A percentile compares a stretch with the other conserved stretches of the same genome.
Evolutionary conservation across 2,113 vertebrate species (phyloP).

Genomic region (Rousettus leschenaultii): DNA sequence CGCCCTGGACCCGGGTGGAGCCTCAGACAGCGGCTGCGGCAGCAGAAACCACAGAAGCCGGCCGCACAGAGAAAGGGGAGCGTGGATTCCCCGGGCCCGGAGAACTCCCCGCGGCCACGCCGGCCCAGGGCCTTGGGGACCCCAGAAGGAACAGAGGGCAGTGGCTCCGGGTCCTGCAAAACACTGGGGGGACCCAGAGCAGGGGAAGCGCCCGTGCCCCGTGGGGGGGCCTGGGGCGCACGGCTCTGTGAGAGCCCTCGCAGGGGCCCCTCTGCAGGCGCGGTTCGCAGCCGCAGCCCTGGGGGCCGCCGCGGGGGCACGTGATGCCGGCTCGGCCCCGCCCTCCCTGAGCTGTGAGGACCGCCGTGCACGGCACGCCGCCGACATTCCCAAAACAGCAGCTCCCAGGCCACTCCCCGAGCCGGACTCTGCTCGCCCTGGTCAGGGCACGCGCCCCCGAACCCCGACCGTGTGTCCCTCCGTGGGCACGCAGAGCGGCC

Average conservation of each 20-base stretch:
- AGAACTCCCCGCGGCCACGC: accelerated
- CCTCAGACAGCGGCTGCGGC: neutral
- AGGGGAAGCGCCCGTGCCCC: accelerated
- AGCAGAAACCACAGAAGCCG: neutral
- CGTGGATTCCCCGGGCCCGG: accelerated
- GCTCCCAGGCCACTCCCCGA: neutral
- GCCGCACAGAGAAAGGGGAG: accelerated
- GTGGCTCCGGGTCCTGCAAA: neutral
- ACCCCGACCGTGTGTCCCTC: neutral
- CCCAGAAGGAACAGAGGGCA: too few relatives aligned
- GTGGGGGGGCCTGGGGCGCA: accelerated
- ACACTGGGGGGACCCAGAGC: accelerated
- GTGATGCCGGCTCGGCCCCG: too few relatives aligned
- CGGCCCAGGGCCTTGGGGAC: neutral
- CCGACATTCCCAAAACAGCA: neutral
- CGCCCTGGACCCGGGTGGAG: neutral
- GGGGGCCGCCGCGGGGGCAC: too few relatives aligned
- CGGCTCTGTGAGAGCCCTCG: accelerated
- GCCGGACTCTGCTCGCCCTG: conserved; percentile 3
- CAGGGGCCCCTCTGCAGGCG: too few relatives aligned
- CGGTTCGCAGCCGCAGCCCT: too few relatives aligned
- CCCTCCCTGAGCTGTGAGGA: accelerated
- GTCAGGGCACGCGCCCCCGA: neutral
- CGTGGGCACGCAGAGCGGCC: too few relatives aligned
- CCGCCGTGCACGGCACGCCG: accelerated